phyloP scores from a whole-genome alignment of 2,113 vertebrate species.

The Megalops atlanticus region DNA sequence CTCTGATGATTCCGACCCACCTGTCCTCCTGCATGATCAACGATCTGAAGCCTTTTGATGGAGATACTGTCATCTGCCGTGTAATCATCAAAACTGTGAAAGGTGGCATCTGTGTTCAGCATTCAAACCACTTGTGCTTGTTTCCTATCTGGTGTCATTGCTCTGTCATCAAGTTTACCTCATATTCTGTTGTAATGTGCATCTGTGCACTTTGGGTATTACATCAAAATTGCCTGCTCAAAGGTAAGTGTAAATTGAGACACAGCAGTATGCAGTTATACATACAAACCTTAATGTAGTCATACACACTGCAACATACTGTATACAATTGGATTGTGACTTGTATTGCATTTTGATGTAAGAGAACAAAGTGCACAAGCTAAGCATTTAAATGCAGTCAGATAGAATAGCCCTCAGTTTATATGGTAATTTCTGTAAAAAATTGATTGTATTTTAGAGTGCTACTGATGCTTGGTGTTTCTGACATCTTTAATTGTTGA shows the following conservation, averaged over 20 bases:
- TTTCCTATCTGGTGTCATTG: background rate
- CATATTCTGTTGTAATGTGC: background rate
- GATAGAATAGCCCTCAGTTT: background rate
- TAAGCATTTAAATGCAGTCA: background rate
- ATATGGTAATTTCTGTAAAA: conserved; percentile 1
- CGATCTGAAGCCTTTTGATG: background rate
- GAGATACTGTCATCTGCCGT: background rate
- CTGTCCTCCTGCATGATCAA: background rate
- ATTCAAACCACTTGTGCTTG: background rate
- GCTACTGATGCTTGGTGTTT: background rate
- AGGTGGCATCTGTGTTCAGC: background rate
- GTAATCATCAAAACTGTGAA: background rate
- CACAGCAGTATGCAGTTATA: too few species aligned
- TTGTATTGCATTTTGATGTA: background rate
- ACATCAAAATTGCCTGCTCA: background rate
- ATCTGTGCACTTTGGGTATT: background rate
- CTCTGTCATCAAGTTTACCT: conserved; percentile 7
- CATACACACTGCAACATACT: background rate
- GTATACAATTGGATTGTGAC: background rate
- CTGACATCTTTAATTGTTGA: background rate
- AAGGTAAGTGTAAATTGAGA: background rate
- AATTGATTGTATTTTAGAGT: conserved; percentile 7
- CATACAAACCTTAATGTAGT: too few species aligned
- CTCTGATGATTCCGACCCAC: background rate
- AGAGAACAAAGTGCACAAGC: background rate